Evolutionary conservation across 2,888 invertebrate species (phyloP), one percentile per base, ranked within the genome.

Genomic region (Drosophila formosana): DNA sequence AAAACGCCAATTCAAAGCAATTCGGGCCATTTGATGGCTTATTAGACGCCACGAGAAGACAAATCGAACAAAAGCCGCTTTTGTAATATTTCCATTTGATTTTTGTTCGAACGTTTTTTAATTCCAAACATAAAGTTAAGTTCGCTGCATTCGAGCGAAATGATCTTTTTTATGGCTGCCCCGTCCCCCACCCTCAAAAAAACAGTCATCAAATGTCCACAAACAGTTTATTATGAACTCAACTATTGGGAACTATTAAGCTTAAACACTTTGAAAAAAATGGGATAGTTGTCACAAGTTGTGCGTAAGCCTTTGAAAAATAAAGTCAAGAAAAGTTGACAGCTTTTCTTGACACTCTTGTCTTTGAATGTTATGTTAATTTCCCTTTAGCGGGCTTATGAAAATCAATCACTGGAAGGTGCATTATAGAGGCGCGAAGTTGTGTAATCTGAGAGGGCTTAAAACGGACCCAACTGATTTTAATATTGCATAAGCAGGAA

Each of bases 321-420:
- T 32, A 32, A 8, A 11, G 9, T 11, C 9, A 5, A 13, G 39
- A 52, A 69, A 39, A 18, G 28, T 26, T 62, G 74, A 76, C 81
- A 64, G 64, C 63, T 61, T 63, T 63, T 64, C 60, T 66, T 63
- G 65, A 62, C 75, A 66, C 60, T 67, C 25, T 50, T 66, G 26
- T 47, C 37, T 11, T 18, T 28, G 46, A 47, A 37, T 47, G 53
- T 50, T 79, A 79, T 82, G 82, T 74, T 85, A 76, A 84, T 83
- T 75, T 67, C 53, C 32, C 18, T 30, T 50, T 52, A 69, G 61
- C 66, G 66, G 67, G 50, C 39, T 61, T 32, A n/a, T 45, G 28
- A 66, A 87, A 82, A 74, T 80, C 86, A 80, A 88, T 85, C 88
- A 88, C 61, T 57, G 46, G 66, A 73, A 75, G 57, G 69, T 69